Evolutionary conservation across 2,797 vertebrate species (phyloP), one percentile per base, ranked within the genome.

Genomic region (Threskiornis aethiopicus): DNA sequence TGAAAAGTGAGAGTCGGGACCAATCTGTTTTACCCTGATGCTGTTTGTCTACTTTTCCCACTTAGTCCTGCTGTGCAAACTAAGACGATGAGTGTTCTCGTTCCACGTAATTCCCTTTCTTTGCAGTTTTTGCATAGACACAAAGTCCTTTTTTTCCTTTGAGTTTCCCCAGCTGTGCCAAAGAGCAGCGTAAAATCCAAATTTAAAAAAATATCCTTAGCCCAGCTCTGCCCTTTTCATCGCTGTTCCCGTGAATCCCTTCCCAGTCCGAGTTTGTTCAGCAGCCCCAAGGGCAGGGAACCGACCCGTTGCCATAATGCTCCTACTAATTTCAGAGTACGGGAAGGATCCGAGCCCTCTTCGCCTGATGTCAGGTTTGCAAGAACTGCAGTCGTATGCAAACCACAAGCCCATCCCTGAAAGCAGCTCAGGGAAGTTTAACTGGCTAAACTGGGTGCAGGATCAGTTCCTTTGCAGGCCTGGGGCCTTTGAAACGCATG

Each of bases 401-500:
- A 72, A 51, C 15, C 58, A 10, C 2, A 8, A 49, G 31, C 11
- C 20, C 21, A 17, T 9, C 37, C 77, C n/a, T 10, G 17, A 19
- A 15, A 70, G 52, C 57, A n/a, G 47, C 84, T 64, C 54, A 0
- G 25, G 69, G 66, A 55, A 54, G 57, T n/a, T 17, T 42, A 37
- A 8, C 65, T 18, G 44, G 61, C 35, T 16, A 9, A 70, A 44
- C 62, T 31, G 64, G 86, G 78, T 4, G 12, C 31, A 25, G 71
- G 16, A 17, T 17, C 4, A 12, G 37, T 19, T 41, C 61, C 65
- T 25, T 14, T 29, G 49, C 66, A 82, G 22, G 10, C 44, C 2
- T 0, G 1, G 14, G 21, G 29, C 72, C 33, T 59, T 49, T 33
- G 25, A 58, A 71, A 71, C 21, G 25, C 35, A 4, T 0, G 1